These are phyloP conservation scores for Haemorhous mexicanus DNA, from an alignment of 2,113 vertebrate species.

Conservation along the genomic window DNA sequence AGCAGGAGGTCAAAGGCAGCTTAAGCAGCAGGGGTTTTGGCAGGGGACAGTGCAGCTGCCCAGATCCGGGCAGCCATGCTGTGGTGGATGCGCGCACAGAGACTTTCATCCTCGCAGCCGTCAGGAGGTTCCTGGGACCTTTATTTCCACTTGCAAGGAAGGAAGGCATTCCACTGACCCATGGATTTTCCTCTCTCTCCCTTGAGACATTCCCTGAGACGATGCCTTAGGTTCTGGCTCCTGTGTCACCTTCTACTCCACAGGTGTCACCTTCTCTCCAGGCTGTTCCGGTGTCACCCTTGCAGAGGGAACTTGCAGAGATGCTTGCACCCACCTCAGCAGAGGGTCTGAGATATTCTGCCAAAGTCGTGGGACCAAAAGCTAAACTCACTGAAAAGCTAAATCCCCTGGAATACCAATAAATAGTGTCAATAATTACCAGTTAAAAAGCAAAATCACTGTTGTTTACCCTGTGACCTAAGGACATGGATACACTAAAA, in stretches of 20 bases:
- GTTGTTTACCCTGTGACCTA: neutral
- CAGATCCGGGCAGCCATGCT: accelerated
- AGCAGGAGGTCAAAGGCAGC: conserved; percentile 6
- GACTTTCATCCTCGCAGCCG: neutral
- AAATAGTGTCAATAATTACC: neutral
- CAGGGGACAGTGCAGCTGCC: neutral
- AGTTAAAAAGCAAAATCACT: neutral
- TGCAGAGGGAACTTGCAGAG: neutral
- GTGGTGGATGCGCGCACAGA: neutral
- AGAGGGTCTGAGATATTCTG: neutral
- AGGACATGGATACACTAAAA: neutral
- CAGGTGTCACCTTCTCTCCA: neutral
- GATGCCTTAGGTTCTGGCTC: neutral
- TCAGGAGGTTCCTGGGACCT: neutral
- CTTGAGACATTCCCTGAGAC: neutral
- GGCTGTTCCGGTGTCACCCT: neutral
- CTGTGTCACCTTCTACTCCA: neutral
- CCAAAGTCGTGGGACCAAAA: neutral
- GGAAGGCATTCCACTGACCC: neutral
- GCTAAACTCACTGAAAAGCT: neutral
- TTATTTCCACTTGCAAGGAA: neutral
- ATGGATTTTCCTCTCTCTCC: neutral
- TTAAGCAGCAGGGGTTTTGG: neutral
- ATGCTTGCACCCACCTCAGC: neutral
- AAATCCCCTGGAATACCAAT: neutral